Evolutionary conservation across 2,113 vertebrate species (phyloP).

Genomic region (Hyperoodon ampullatus): DNA sequence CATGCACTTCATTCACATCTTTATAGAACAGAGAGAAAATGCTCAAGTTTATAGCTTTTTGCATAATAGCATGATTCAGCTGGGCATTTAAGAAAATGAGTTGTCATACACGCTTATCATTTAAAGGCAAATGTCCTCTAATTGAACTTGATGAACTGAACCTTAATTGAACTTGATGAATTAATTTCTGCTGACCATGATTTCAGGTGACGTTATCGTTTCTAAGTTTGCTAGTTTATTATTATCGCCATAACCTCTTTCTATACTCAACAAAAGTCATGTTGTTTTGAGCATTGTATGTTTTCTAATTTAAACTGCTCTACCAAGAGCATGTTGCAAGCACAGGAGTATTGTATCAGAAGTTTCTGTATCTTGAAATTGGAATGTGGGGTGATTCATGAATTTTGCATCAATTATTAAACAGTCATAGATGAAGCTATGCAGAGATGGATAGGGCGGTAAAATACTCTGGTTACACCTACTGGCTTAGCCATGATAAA

Average conservation of each 20-base stretch:
- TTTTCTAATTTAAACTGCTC: not conserved
- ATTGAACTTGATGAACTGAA: not conserved
- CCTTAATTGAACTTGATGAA: not conserved
- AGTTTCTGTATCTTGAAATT: slow-evolving; percentile 41
- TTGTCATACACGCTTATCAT: not conserved
- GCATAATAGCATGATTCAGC: not conserved
- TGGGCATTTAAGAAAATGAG: not conserved
- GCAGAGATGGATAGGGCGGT: slow-evolving; percentile 43
- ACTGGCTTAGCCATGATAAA: slow-evolving; percentile 56
- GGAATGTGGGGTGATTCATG: slow-evolving; percentile 64
- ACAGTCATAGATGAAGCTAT: slow-evolving; percentile 52
- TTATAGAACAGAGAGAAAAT: not conserved
- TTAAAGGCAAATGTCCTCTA: not conserved
- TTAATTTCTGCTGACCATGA: not conserved
- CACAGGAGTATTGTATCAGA: not conserved
- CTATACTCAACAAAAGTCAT: not conserved
- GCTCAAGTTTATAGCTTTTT: not conserved
- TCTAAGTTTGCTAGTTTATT: not conserved
- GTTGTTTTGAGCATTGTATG: not conserved
- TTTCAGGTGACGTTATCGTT: not conserved
- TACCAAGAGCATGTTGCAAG: not conserved
- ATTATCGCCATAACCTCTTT: not conserved
- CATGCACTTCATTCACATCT: not conserved
- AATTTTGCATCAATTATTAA: slow-evolving; percentile 71
- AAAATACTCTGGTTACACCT: slow-evolving; percentile 8